Base-by-base conservation (phyloP, 2,888 invertebrate genomes). In the Patella pellucida region DNA sequence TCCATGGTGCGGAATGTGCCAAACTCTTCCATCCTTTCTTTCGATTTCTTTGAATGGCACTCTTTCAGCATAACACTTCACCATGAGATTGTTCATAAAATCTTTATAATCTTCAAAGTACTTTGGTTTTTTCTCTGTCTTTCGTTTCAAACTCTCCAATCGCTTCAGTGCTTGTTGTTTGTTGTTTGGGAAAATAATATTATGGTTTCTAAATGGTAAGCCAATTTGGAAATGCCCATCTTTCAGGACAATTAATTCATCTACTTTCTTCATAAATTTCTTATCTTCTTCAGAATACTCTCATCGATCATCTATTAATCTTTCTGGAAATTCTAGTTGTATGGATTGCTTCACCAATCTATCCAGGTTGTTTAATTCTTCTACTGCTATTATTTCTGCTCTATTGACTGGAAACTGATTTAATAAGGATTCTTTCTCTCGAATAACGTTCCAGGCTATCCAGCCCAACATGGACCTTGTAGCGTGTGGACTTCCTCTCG, bases 1-100 rank as follows among this genome's bases (percentile, higher is more conserved):
- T 16, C 77, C 78, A 68, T 72, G 76, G 19, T 73, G 72, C 27
- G 78, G 81, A 4, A 82, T 23, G 74, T 82, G 81, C 77, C 80
- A 81, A 19, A 54, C 73, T 0, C 41, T n/a, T 70, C 75, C 75
- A 27, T 79, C 73, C 3, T 72, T 54, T 2, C 31, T 51, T 19
- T 51, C 27, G 4, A 62, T 15, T 50, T 70, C 54, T 5, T 74
- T 68, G 2, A 23, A n/a, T 12, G 75, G 75, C 1, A 76, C 70
- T 23, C 56, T 52, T 68, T 74, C 72, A 50, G 79, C 79, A 52
- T 73, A 72, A 7, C 75, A 73, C 41, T 76, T 68, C 12, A 52
- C 62, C 16, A 74, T 70, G 15, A 70, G 50, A 52, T 50, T 74
- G 3, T 9, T 41, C 74, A 74, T 68, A 68, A 74, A 74, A 5